A percentile compares a stretch with the other conserved stretches of the same genome.
These are phyloP conservation scores for Montipora cactus DNA, from an alignment of 64 coral and sea anemone species.

Conservation along the genomic window DNA sequence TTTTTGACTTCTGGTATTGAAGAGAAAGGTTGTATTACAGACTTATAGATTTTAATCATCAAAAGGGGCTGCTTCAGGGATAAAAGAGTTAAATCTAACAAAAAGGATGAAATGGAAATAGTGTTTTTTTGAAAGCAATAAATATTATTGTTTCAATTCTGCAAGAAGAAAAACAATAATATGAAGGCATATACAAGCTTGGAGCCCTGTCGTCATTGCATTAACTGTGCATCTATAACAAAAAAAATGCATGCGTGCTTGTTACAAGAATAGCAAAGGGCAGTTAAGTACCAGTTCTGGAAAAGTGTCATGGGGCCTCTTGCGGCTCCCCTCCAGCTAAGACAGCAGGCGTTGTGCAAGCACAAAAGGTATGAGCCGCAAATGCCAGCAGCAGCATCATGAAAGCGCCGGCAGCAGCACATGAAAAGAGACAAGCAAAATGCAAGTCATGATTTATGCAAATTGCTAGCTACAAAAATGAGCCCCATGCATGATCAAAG, in stretches of 20 bases:
- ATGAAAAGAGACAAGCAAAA: slow-evolving; percentile 61
- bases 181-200: neutral
- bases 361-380: slow-evolving; percentile 72
- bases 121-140: neutral
- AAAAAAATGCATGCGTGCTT: slow-evolving; percentile 8
- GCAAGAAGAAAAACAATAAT: neutral
- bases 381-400: slow-evolving; percentile 85
- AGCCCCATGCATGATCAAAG: neutral
- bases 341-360: slow-evolving; percentile 78
- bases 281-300: slow-evolving; percentile 93
- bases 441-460: slow-evolving; percentile 58
- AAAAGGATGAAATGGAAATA: neutral
- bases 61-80: too few species aligned
- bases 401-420: slow-evolving; percentile 60
- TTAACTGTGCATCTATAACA: neutral
- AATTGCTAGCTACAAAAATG: slow-evolving; percentile 1
- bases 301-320: slow-evolving; percentile 91
- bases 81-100: neutral
- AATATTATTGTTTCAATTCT: neutral
- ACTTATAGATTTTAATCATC: too few species aligned
- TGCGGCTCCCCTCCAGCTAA: slow-evolving; percentile 96
- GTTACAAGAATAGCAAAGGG: slow-evolving; percentile 38
- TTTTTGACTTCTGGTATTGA: neutral
- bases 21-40: neutral
- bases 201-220: neutral